Evolutionary conservation across 2,888 invertebrate genomes (phyloP).

Genomic region (Pseudococcus jackbeardsleyi): DNA sequence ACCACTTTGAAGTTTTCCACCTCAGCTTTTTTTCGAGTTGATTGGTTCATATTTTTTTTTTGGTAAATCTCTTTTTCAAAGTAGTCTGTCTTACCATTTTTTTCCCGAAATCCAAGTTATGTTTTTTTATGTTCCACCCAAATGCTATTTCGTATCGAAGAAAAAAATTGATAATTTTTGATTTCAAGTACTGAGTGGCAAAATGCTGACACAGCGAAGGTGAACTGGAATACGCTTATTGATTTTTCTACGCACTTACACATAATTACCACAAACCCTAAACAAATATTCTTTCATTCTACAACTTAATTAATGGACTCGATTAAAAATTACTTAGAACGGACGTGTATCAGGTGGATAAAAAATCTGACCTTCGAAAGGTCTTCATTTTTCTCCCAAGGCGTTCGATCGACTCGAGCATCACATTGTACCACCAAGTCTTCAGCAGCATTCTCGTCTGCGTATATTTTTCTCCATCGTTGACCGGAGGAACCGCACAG

Average conservation of each 20-base stretch:
- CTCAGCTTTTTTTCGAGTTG: too few species aligned
- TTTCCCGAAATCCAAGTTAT: too few species aligned
- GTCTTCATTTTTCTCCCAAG: not conserved
- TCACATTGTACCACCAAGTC: not conserved
- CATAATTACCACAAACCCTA: not conserved
- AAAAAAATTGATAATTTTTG: not conserved
- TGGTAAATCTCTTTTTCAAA: too few species aligned
- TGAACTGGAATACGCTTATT: not conserved
- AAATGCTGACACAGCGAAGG: slow-evolving; percentile 14
- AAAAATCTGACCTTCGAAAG: slow-evolving; percentile 15
- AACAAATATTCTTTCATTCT: slow-evolving; percentile 12
- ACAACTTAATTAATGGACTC: slow-evolving; percentile 18
- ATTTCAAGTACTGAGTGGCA: not conserved
- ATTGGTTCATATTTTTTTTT: too few species aligned
- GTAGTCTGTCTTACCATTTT: too few species aligned
- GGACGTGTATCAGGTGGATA: not conserved
- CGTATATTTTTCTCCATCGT: not conserved
- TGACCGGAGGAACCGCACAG: not conserved
- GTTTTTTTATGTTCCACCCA: too few species aligned
- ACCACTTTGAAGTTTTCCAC: too few species aligned
- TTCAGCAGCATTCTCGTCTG: too few species aligned
- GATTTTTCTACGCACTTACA: not conserved
- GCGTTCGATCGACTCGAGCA: not conserved
- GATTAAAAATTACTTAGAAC: not conserved
- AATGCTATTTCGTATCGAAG: too few species aligned